These are phyloP conservation scores for Nowickia ferox DNA, from an alignment of 2,888 invertebrate species.

Conservation along the genomic window DNA sequence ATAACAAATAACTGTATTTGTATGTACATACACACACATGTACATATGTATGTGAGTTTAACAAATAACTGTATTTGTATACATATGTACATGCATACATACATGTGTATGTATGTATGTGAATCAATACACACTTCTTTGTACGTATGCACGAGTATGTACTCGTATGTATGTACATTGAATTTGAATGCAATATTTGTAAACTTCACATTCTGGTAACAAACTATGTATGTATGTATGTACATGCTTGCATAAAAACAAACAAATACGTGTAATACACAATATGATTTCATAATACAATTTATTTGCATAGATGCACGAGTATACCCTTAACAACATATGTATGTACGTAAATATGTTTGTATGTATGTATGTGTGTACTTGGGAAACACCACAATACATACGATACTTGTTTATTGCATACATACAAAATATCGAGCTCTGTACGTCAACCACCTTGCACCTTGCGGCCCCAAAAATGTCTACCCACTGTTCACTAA, in stretches of 20 bases:
- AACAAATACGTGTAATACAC: constrained; percentile 1
- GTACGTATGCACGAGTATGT: constrained; percentile 10
- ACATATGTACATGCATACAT: constrained; percentile 1
- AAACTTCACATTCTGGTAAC: constrained; percentile 44
- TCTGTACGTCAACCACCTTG: constrained; percentile 18
- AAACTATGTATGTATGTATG: constrained; percentile 21
- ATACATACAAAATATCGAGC: not conserved
- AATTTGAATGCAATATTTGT: constrained; percentile 39
- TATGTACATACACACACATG: constrained; percentile 11
- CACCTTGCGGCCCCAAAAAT: constrained; percentile 47
- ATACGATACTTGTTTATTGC: constrained; percentile 4
- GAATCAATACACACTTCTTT: no score
- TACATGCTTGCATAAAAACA: not conserved
- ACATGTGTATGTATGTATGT: not conserved
- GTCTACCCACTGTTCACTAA: constrained; percentile 26
- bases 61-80: constrained; percentile 12
- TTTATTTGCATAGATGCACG: not conserved
- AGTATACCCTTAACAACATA: no score
- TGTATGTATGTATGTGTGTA: not conserved
- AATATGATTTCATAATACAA: constrained; percentile 43
- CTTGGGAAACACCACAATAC: constrained; percentile 18
- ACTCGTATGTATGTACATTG: constrained; percentile 1
- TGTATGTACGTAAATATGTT: not conserved
- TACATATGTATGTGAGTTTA: constrained; percentile 24
- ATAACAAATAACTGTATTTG: constrained; percentile 14